phyloP scores from a whole-genome alignment of 2,797 vertebrate species.

The Tenualosa thibaudeaui region DNA sequence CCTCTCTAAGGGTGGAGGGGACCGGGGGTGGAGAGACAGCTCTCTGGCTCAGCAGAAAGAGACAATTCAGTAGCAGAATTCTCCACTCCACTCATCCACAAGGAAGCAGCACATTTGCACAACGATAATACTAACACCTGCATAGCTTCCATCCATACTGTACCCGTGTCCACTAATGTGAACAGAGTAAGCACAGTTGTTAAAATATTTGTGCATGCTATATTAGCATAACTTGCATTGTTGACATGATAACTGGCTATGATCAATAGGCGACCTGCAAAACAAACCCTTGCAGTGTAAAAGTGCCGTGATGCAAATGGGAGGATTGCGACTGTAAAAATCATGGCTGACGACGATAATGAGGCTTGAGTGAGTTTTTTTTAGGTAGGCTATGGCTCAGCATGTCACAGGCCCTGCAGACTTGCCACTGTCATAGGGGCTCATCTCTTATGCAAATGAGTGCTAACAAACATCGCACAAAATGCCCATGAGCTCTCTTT shows the following conservation, averaged over 20 bases:
- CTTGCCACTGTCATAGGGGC: not conserved
- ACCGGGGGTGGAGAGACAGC: not conserved
- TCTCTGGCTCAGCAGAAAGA: not conserved
- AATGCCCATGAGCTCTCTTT: constrained; percentile 22
- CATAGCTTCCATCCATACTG: not conserved
- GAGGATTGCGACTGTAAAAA: not conserved
- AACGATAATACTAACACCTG: not conserved
- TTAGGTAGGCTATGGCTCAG: not conserved
- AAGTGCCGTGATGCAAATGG: not conserved
- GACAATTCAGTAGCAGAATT: not conserved
- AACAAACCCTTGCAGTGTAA: not conserved
- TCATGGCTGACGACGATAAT: not conserved
- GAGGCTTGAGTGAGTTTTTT: no score
- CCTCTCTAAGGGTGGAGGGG: not conserved
- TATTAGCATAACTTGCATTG: not conserved
- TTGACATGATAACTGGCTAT: constrained; percentile 15
- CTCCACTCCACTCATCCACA: not conserved
- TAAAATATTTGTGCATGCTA: not conserved
- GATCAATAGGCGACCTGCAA: not conserved
- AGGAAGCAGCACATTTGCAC: not conserved
- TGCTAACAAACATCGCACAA: constrained; percentile 29
- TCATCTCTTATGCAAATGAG: constrained; percentile 24
- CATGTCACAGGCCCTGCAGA: not conserved
- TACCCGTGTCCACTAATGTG: not conserved
- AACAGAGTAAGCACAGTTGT: not conserved